phyloP scores from a whole-genome alignment of 1,140 invertebrate genomes.

The Antheraea mylitta region DNA sequence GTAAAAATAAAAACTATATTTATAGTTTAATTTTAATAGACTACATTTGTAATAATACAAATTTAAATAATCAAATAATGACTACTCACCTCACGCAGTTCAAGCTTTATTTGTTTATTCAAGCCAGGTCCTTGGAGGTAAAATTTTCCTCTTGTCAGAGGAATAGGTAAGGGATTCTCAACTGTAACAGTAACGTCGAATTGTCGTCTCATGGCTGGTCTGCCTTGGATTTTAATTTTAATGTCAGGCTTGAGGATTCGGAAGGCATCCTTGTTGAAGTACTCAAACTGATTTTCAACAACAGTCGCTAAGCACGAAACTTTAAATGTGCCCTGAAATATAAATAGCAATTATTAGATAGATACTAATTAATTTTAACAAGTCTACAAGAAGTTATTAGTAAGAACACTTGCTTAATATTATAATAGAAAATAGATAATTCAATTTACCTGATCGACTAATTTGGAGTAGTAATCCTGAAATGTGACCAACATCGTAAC shows the following conservation, averaged over 20 bases:
- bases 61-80: too few relatives aligned
- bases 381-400: not conserved
- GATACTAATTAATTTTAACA: too few relatives aligned
- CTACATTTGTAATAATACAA: too few relatives aligned
- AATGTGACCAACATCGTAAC: constrained; percentile 86
- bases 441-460: constrained; percentile 82
- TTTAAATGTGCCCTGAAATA: constrained; percentile 88
- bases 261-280: constrained; percentile 94
- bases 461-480: constrained; percentile 87
- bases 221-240: constrained; percentile 84
- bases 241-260: constrained; percentile 94
- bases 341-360: not conserved
- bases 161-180: constrained; percentile 89
- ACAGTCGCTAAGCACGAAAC: constrained; percentile 90
- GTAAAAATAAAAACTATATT: too few relatives aligned
- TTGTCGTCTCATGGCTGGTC: constrained; percentile 82
- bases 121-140: constrained; percentile 89
- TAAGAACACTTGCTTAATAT: not conserved
- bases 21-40: too few relatives aligned
- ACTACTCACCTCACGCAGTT: constrained; percentile 80
- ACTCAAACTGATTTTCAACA: constrained; percentile 91
- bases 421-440: not conserved
- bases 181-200: constrained; percentile 85
- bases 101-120: constrained; percentile 85
- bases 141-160: constrained; percentile 87